Evolutionary conservation across 2,113 vertebrate species (phyloP).

Genomic region (Limnothrissa miodon): DNA sequence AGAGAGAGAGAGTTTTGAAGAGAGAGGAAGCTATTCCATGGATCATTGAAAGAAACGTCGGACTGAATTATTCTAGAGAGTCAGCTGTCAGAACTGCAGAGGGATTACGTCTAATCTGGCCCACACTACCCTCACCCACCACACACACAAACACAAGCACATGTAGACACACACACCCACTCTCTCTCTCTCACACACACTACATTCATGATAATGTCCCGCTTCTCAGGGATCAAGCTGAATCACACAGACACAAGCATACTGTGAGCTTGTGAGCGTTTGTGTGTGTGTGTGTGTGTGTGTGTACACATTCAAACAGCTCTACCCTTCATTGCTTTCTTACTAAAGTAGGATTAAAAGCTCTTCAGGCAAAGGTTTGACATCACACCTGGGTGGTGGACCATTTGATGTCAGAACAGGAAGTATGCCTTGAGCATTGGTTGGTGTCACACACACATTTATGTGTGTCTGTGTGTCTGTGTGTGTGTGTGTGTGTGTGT

Average conservation of each 20-base stretch:
- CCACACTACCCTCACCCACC: background rate
- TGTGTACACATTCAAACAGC: background rate
- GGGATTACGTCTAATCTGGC: conserved; percentile 5
- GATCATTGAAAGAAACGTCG: background rate
- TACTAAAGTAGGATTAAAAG: background rate
- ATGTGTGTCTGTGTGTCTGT: background rate
- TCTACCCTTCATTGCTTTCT: too few relatives aligned
- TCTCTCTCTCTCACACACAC: too few relatives aligned
- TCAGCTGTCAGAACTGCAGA: background rate
- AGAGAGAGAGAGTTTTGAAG: background rate
- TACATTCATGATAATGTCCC: too few relatives aligned
- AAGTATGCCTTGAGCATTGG: background rate
- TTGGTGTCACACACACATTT: background rate
- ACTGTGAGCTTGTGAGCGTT: background rate
- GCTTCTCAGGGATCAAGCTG: background rate
- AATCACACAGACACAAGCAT: background rate
- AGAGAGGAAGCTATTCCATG: background rate
- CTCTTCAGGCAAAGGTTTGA: background rate
- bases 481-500: background rate
- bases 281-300: background rate
- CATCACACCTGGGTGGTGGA: background rate
- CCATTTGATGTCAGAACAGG: background rate
- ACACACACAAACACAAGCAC: background rate
- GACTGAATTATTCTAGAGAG: background rate
- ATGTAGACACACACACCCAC: background rate